phyloP scores from a whole-genome alignment of 2,113 vertebrate genomes.

The Xiphorhynchus elegans region DNA sequence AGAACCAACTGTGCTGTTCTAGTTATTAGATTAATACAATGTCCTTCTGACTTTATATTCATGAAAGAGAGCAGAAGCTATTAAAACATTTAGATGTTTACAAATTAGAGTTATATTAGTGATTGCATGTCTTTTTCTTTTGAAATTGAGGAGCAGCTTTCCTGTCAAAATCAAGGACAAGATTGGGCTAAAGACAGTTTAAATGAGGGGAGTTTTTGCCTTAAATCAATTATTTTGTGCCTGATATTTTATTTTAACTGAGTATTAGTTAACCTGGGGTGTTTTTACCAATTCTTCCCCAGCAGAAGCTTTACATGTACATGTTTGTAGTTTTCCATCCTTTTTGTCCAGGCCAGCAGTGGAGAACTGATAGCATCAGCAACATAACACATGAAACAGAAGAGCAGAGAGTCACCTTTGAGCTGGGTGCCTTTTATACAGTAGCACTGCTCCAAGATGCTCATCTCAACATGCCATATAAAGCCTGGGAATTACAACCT shows the following conservation, averaged over 20 bases:
- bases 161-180: neutral
- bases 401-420: conserved; percentile 76
- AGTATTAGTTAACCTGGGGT: neutral
- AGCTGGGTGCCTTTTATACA: conserved; percentile 74
- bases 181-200: neutral
- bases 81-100: neutral
- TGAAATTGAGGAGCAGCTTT: neutral
- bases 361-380: conserved; percentile 83
- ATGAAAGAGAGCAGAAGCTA: neutral
- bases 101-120: neutral
- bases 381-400: conserved; percentile 40
- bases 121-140: neutral
- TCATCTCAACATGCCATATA: conserved; percentile 85
- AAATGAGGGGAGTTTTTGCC: neutral
- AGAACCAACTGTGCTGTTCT: neutral
- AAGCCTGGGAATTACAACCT: conserved; percentile 85
- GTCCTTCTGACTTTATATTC: neutral
- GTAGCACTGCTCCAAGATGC: conserved; percentile 84
- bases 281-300: neutral
- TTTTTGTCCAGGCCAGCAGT: conserved; percentile 75
- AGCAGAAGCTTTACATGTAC: neutral
- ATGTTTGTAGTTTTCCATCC: neutral
- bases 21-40: neutral
- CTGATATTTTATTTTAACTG: neutral
- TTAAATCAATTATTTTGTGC: neutral